Percentiles rank a stretch among this genome's conserved stretches.
These are phyloP conservation scores for Malaclemys terrapin DNA, from an alignment of 2,113 vertebrate species.

Conservation along the genomic window DNA sequence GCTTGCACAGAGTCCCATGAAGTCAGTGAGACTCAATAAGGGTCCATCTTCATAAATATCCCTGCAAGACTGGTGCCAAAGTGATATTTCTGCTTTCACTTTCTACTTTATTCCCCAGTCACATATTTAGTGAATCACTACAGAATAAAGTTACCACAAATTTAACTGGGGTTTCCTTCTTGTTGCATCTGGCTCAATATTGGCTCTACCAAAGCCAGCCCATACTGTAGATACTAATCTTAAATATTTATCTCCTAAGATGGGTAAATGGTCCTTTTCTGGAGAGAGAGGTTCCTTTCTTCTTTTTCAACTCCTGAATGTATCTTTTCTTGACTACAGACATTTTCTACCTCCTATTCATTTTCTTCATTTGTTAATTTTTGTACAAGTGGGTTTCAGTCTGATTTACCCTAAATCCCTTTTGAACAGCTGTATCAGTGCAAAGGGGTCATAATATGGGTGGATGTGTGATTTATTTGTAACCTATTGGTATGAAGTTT, in stretches of 20 bases:
- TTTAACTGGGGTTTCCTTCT: not conserved
- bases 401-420: no score
- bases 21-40: not conserved
- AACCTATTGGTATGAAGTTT: not conserved
- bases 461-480: no score
- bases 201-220: not conserved
- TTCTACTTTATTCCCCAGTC: not conserved
- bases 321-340: not conserved
- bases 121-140: not conserved
- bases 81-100: not conserved
- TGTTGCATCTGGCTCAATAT: not conserved
- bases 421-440: no score
- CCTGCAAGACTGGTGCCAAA: not conserved
- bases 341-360: not conserved
- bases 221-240: not conserved
- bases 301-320: not conserved
- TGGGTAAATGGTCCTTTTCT: not conserved
- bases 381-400: no score
- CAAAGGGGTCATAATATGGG: no score
- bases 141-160: not conserved
- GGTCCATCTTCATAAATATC: rapidly evolving
- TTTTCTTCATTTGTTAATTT: no score
- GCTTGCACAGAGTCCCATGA: not conserved
- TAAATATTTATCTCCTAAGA: not conserved
- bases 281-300: not conserved